A percentile compares a stretch with the other conserved stretches of the same genome.
Evolutionary conservation across 2,113 vertebrate species (phyloP).

Genomic region (Phyllostomus hastatus): DNA sequence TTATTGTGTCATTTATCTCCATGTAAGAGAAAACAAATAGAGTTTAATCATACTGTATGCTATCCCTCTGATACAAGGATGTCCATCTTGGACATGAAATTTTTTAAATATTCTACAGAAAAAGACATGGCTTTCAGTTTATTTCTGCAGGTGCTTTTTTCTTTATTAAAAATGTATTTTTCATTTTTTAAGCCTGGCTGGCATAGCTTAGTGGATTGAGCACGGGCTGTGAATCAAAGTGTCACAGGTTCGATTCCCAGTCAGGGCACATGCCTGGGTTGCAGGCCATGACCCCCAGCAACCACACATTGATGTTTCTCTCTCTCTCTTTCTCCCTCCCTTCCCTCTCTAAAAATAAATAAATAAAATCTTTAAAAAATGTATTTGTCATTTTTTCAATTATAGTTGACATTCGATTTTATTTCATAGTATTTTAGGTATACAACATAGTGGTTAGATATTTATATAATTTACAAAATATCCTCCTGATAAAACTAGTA

Average conservation of each 20-base stretch:
- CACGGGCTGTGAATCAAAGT: too few species aligned
- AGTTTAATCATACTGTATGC: background rate
- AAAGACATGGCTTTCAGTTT: background rate
- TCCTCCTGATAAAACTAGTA: background rate
- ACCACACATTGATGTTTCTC: too few species aligned
- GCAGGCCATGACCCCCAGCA: too few species aligned
- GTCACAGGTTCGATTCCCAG: too few species aligned
- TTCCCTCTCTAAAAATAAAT: too few species aligned
- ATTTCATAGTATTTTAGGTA: background rate
- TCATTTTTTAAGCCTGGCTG: background rate
- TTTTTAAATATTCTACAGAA: background rate
- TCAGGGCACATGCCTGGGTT: too few species aligned
- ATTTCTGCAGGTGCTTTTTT: background rate
- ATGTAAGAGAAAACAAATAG: background rate
- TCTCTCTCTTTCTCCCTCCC: too few species aligned
- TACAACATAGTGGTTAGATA: background rate
- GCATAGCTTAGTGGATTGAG: too few species aligned
- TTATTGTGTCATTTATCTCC: background rate
- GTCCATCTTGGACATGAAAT: background rate
- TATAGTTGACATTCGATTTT: background rate
- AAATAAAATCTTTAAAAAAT: background rate
- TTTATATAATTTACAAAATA: background rate
- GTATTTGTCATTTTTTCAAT: background rate
- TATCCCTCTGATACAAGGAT: background rate
- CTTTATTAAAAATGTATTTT: background rate